phyloP scores from a whole-genome alignment of 1,140 invertebrate genomes.

The Euura saliciscinereae region DNA sequence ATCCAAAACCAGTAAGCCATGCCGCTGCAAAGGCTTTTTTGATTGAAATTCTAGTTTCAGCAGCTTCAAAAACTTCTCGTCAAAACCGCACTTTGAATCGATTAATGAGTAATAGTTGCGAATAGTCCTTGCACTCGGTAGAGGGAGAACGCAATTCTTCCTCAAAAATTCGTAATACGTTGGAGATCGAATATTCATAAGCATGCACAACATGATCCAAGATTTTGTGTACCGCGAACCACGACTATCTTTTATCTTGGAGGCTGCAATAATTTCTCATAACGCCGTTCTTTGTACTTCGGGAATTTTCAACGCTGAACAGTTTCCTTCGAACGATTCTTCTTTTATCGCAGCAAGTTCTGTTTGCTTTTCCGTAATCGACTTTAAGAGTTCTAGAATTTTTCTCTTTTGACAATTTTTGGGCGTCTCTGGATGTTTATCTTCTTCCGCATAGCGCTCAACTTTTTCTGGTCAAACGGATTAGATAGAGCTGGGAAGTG shows the following conservation, averaged over 20 bases:
- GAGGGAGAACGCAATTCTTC: conserved; percentile 22
- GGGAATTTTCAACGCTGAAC: background rate
- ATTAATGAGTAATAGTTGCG: conserved; percentile 18
- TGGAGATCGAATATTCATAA: conserved; percentile 29
- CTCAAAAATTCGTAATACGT: conserved; percentile 29
- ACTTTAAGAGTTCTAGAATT: background rate
- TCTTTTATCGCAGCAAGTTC: background rate
- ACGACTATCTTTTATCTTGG: conserved; percentile 19
- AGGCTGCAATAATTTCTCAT: background rate
- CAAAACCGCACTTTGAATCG: conserved; percentile 23
- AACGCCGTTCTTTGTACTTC: conserved; percentile 6
- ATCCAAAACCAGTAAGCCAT: conserved; percentile 20
- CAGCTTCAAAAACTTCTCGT: conserved; percentile 20
- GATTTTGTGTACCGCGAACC: conserved; percentile 29
- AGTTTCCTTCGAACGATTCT: background rate
- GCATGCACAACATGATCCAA: conserved; percentile 30
- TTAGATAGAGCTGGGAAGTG: background rate
- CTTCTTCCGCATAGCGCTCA: background rate
- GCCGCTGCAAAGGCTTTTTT: conserved; percentile 10
- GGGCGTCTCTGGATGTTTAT: background rate
- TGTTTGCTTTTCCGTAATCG: background rate
- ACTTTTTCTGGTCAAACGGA: background rate
- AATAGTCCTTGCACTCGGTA: conserved; percentile 18
- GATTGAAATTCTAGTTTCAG: conserved; percentile 11
- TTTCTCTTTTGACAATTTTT: background rate